Base-by-base conservation (phyloP, 2,888 invertebrate genomes). In the Pandemis cinnamomeana region DNA sequence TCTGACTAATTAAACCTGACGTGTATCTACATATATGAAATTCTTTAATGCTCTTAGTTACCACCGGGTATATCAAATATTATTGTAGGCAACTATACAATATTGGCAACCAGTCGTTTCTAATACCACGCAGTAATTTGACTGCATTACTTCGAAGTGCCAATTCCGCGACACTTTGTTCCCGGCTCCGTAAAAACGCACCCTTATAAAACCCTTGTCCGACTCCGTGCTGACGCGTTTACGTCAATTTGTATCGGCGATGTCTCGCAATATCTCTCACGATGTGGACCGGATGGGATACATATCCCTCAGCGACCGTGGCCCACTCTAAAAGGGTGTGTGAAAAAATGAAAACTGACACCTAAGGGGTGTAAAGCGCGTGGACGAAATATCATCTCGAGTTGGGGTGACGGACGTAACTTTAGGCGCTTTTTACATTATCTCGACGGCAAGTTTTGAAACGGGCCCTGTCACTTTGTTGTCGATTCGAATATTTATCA, bases 121-220 rank as follows among this genome's bases (percentile, higher is more conserved):
- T 7, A 15, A n/a, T n/a, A 53, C 53, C n/a, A 11, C n/a, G n/a
- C 53, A 15, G 7, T n/a, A n/a, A n/a, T 36, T 13, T 10, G 55
- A 55, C 20, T 55, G 55, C 20, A 55, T 20, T 8, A 20, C 58
- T 27, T 11, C 20, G 27, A 1, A 27, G 3, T 36, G 27, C 27
- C 58, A 27, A 58, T 27, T 27, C 27, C 27, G 20, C 53, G 7
- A 27, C 58, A 27, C 58, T 27, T 58, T 27, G 15, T 53, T 27
- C 11, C 11, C n/a, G 11, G 10, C 11, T 0, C 27, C 0, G 27
- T 5, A 7, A 15, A 15, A 7, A 15, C 15, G 53, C 27, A 69
- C 64, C 69, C 73, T 72, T 66, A 67, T 67, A 55, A 46, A 58
- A 73, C 73, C 73, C 73, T 73, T 69, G 73, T 73, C 69, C 73